A percentile compares a stretch with the other conserved stretches of the same genome.
Conservation (phyloP, 2,797 vertebrate species). For the Falco naumanni region DNA sequence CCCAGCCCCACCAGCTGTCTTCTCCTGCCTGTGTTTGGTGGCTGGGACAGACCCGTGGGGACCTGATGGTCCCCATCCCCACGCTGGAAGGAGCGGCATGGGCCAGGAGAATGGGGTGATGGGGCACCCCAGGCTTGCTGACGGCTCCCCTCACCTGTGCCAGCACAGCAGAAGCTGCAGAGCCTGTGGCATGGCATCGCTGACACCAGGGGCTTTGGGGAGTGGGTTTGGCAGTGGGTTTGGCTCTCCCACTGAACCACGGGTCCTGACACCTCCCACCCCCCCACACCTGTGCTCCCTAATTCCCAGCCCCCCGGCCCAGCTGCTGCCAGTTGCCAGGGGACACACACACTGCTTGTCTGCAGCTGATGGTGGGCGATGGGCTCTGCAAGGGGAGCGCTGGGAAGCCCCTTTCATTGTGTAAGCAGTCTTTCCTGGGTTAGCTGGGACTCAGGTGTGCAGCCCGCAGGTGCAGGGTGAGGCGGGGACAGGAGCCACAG, state of each 20-base stretch:
- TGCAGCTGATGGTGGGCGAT: neutral
- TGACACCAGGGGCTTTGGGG: neutral
- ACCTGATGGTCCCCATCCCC: neutral
- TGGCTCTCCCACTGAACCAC: neutral
- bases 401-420: neutral
- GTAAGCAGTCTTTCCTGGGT: neutral
- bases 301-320: neutral
- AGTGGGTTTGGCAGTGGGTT: neutral
- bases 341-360: neutral
- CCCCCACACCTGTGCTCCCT: neutral
- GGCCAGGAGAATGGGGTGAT: rapidly evolving
- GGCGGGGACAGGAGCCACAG: neutral
- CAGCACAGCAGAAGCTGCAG: neutral
- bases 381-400: neutral
- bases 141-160: rapidly evolving
- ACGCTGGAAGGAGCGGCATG: rapidly evolving
- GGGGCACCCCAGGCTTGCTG: rapidly evolving
- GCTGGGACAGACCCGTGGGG: neutral
- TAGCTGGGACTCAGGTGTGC: neutral
- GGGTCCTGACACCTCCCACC: neutral
- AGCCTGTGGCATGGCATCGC: rapidly evolving
- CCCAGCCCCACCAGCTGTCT: neutral
- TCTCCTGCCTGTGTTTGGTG: neutral
- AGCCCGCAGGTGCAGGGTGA: neutral
- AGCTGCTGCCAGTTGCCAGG: neutral